A percentile compares a stretch with the other conserved stretches of the same genome.
Evolutionary conservation across 2,888 invertebrate genomes (phyloP).

Genomic region (Lumbricus terrestris): DNA sequence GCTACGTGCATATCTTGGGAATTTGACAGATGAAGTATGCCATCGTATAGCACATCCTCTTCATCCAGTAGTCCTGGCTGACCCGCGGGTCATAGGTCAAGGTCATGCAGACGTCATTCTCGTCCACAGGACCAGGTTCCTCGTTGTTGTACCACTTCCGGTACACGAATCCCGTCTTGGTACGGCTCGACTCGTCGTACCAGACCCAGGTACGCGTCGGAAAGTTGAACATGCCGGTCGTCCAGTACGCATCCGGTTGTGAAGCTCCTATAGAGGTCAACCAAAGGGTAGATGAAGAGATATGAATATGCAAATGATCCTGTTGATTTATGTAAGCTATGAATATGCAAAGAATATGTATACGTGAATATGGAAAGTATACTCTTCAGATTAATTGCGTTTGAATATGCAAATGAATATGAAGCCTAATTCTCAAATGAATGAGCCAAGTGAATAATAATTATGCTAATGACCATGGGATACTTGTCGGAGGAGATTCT

Average conservation of each 20-base stretch:
- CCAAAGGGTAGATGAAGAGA: neutral
- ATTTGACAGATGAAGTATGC: conserved; percentile 8
- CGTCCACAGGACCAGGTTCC: neutral
- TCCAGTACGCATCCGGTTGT: neutral
- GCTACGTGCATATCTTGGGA: neutral
- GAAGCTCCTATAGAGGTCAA: neutral
- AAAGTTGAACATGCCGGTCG: conserved; percentile 8
- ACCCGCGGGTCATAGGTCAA: neutral
- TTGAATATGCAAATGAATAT: too few species aligned
- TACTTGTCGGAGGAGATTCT: too few species aligned
- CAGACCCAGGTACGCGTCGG: conserved; percentile 14
- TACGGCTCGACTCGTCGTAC: conserved; percentile 9
- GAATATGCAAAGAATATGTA: too few species aligned
- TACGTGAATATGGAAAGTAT: too few species aligned
- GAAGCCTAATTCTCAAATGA: too few species aligned
- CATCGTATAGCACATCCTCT: neutral
- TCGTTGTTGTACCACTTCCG: conserved; percentile 11
- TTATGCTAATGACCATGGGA: too few species aligned
- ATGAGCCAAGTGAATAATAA: too few species aligned
- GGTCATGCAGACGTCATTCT: conserved; percentile 16
- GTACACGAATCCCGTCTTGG: neutral
- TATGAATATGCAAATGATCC: neutral
- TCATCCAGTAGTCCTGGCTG: neutral
- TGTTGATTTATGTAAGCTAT: too few species aligned
- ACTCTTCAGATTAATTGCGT: too few species aligned